A percentile compares a stretch with the other conserved stretches of the same genome.
Evolutionary conservation across 1,140 invertebrate genomes (phyloP).

Genomic region (Leptoteleia sp.): DNA sequence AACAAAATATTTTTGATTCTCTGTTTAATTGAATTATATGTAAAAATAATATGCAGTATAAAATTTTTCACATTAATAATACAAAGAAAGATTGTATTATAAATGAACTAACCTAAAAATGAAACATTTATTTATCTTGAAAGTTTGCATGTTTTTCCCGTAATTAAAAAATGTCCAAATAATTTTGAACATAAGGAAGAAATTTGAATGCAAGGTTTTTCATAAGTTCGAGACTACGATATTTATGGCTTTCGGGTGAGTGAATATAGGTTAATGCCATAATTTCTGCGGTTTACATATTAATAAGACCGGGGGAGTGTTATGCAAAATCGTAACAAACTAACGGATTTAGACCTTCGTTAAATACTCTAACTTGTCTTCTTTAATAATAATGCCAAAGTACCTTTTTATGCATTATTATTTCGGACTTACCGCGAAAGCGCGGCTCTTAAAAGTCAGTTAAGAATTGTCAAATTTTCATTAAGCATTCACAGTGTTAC

Average conservation of each 20-base stretch:
- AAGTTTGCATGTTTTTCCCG: too few species aligned
- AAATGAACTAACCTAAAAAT: too few species aligned
- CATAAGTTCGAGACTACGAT: constrained; percentile 10
- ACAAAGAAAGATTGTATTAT: too few species aligned
- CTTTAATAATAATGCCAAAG: constrained; percentile 27
- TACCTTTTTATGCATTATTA: constrained; percentile 43
- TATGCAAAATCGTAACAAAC: constrained; percentile 49
- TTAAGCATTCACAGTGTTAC: constrained; percentile 3
- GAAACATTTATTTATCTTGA: too few species aligned
- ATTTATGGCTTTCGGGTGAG: constrained; percentile 26
- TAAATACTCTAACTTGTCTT: constrained; percentile 29
- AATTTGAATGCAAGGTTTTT: constrained; percentile 15
- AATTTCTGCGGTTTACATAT: constrained; percentile 46
- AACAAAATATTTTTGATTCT: too few species aligned
- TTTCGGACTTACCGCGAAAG: constrained; percentile 15
- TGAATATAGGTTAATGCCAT: constrained; percentile 48
- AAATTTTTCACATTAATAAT: too few species aligned
- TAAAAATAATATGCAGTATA: too few species aligned
- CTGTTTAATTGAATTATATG: too few species aligned
- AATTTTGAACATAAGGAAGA: neutral
- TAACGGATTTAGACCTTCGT: constrained; percentile 30
- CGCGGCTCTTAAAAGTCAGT: constrained; percentile 23
- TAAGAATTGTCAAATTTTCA: constrained; percentile 28
- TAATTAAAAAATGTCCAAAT: too few species aligned
- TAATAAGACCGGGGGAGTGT: constrained; percentile 34